Conservation (phyloP, 2,113 vertebrate genomes). For the Turdus rufiventris region DNA sequence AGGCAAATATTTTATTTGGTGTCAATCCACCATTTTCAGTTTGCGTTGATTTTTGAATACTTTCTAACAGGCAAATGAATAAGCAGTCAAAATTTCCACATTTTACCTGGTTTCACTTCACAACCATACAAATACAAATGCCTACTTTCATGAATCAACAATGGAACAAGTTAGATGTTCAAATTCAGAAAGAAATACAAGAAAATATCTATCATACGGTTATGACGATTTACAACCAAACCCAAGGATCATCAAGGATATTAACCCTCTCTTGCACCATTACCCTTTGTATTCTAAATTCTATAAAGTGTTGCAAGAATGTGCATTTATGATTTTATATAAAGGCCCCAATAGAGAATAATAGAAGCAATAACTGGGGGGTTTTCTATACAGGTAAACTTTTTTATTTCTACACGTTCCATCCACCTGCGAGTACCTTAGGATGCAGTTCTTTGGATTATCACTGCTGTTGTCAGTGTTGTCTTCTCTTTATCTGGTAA, state of each 20-base stretch:
- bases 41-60: background rate
- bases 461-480: background rate
- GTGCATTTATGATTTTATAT: background rate
- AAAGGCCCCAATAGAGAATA: background rate
- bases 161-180: background rate
- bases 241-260: background rate
- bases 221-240: background rate
- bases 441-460: background rate
- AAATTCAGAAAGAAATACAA: background rate
- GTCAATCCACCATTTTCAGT: background rate
- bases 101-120: background rate
- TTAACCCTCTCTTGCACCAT: background rate
- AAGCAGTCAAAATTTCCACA: background rate
- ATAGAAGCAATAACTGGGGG: background rate
- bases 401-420: background rate
- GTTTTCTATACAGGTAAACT: background rate
- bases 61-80: background rate
- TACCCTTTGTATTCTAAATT: background rate
- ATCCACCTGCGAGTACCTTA: background rate
- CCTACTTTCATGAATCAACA: background rate
- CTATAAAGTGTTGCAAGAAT: background rate
- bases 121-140: background rate
- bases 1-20: slow-evolving; percentile 36
- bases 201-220: background rate
- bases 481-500: background rate